A percentile compares a stretch with the other conserved stretches of the same genome.
Evolutionary conservation across 2,888 invertebrate genomes (phyloP).

Genomic region (Apodemia duryi): DNA sequence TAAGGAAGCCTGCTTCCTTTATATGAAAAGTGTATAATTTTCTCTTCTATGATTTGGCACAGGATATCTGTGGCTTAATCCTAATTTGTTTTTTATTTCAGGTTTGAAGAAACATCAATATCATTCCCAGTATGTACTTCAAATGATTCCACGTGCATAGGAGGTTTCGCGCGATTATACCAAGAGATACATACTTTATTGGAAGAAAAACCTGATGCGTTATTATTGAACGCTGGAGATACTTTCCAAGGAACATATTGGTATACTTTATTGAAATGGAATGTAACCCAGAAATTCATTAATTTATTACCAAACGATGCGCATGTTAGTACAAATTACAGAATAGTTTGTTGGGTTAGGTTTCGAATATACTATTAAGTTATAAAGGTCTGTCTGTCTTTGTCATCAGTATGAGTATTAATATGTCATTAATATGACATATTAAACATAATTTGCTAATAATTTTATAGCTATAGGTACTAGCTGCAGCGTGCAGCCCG

Average conservation of each 20-base stretch:
- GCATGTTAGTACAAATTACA: conserved; percentile 76
- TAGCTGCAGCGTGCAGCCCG: no score
- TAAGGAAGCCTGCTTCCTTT: no score
- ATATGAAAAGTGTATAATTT: no score
- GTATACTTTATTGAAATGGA: conserved; percentile 86
- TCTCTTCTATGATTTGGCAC: no score
- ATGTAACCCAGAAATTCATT: conserved; percentile 85
- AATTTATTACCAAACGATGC: conserved; percentile 87
- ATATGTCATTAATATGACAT: no score
- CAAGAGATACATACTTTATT: conserved; percentile 72
- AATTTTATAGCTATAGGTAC: no score
- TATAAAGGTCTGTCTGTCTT: no score
- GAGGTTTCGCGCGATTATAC: conserved; percentile 84
- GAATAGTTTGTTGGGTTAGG: no score
- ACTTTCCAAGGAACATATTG: conserved; percentile 91
- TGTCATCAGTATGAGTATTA: no score
- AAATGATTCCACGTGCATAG: conserved; percentile 77
- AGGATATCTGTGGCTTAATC: no score
- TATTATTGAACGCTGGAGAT: conserved; percentile 90
- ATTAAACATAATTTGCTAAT: no score
- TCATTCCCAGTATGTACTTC: conserved; percentile 74
- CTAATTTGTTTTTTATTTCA: conserved; percentile 37
- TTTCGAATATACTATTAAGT: no score
- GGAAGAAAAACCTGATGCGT: conserved; percentile 71
- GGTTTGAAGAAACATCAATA: conserved; percentile 81